Percentiles rank a stretch among this genome's conserved stretches.
These are phyloP conservation scores for Catostylus mosaicus DNA, from an alignment of 30 jellyfish, hydroid and myxozoan species.

Conservation along the genomic window DNA sequence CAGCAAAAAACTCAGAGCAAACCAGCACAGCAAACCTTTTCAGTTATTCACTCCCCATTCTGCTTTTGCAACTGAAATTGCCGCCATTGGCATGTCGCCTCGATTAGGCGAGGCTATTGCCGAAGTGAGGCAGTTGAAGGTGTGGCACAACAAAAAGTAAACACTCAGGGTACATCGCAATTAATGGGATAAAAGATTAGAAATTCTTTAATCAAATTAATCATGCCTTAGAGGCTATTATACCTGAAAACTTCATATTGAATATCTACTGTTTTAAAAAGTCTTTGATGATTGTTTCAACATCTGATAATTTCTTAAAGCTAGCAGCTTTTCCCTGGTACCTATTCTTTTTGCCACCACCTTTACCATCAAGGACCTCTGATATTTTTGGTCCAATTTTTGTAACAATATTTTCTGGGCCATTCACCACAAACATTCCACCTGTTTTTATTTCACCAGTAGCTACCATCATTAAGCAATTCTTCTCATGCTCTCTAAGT, in stretches of 20 bases:
- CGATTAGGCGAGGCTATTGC: too few relatives aligned
- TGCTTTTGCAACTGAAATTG: too few relatives aligned
- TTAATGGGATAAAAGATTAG: too few relatives aligned
- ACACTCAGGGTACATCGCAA: too few relatives aligned
- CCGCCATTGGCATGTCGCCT: too few relatives aligned
- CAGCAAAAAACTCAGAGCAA: too few relatives aligned
- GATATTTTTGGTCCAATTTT: conserved; percentile 58
- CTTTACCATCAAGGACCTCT: conserved; percentile 80
- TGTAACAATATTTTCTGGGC: conserved; percentile 72
- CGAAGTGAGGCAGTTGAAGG: too few relatives aligned
- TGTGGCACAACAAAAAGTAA: too few relatives aligned
- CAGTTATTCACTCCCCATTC: too few relatives aligned
- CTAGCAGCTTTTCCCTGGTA: conserved; percentile 88
- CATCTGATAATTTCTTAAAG: conserved; percentile 62
- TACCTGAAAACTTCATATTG: neutral
- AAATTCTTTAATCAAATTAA: too few relatives aligned
- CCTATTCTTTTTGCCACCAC: conserved; percentile 90
- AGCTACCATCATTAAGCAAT: conserved; percentile 58
- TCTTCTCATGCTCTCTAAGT: conserved; percentile 37
- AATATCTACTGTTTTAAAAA: neutral
- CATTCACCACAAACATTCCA: conserved; percentile 80
- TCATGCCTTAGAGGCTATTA: too few relatives aligned
- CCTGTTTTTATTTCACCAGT: conserved; percentile 84
- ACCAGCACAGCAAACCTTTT: too few relatives aligned
- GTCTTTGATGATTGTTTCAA: conserved; percentile 34